These are phyloP conservation scores for Anthophora plumipes DNA, from an alignment of 2,888 invertebrate species.

Conservation along the genomic window DNA sequence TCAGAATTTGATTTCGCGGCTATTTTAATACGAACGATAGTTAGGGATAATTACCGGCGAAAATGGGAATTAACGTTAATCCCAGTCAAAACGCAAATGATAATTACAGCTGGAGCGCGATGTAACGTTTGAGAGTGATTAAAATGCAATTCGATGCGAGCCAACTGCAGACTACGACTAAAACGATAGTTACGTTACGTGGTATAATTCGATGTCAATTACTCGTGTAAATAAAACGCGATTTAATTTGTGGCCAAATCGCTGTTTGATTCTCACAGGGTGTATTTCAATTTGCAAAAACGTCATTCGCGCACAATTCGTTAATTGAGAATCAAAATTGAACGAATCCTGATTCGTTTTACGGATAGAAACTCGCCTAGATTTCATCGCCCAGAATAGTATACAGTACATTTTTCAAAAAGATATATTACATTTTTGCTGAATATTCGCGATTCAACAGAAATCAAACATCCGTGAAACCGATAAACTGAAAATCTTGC, in stretches of 20 bases:
- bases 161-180: not conserved
- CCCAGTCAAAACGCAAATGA: slow-evolving; percentile 19
- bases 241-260: slow-evolving; percentile 16
- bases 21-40: not conserved
- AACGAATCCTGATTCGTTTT: not conserved
- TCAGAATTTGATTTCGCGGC: not conserved
- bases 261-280: not conserved
- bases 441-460: no score
- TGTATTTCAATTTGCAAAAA: not conserved
- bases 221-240: slow-evolving; percentile 17
- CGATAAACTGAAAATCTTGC: no score
- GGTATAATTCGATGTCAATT: slow-evolving; percentile 23
- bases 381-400: no score
- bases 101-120: slow-evolving; percentile 8
- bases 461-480: no score
- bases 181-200: slow-evolving; percentile 24
- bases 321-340: slow-evolving; percentile 4
- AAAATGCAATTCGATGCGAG: slow-evolving; percentile 10
- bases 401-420: no score
- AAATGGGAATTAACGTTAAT: slow-evolving; percentile 20
- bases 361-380: not conserved
- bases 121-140: slow-evolving; percentile 12
- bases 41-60: not conserved
- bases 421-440: no score
- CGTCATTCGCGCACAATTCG: not conserved